These are phyloP conservation scores for Bergia puertoricense DNA, from an alignment of 92 coral and sea anemone genomes.

Conservation along the genomic window DNA sequence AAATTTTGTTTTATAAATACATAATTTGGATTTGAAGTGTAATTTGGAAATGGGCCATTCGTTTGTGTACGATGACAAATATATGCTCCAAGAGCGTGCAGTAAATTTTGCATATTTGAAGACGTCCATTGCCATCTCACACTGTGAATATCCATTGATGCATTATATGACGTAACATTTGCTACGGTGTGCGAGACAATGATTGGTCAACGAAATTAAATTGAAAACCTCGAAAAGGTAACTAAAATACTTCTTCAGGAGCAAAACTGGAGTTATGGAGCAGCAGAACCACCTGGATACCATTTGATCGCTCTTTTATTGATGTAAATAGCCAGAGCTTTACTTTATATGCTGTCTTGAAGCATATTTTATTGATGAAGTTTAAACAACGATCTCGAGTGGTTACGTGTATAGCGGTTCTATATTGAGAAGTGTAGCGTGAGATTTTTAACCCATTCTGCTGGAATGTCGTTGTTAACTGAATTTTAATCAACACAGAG, in stretches of 20 bases:
- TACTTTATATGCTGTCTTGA: neutral
- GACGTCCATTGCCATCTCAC: slow-evolving; percentile 4
- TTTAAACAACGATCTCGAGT: neutral
- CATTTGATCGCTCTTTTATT: neutral
- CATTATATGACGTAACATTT: neutral
- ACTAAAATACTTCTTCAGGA: slow-evolving; percentile 1
- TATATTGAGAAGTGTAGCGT: neutral
- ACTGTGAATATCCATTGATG: slow-evolving; percentile 15
- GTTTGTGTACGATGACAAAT: neutral
- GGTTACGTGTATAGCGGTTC: neutral
- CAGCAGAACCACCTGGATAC: neutral
- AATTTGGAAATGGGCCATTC: neutral
- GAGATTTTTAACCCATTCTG: neutral
- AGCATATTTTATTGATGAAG: neutral
- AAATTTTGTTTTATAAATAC: neutral
- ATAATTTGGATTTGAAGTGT: neutral
- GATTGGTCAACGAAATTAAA: neutral
- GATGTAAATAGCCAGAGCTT: slow-evolving; percentile 19
- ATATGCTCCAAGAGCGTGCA: neutral
- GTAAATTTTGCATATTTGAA: neutral
- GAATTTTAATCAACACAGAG: neutral
- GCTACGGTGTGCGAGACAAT: neutral
- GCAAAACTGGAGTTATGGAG: neutral
- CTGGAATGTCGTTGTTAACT: neutral
- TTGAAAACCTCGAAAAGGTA: neutral